These are phyloP conservation scores for Diarsia brunnea DNA, from an alignment of 2,888 invertebrate genomes.

Conservation along the genomic window DNA sequence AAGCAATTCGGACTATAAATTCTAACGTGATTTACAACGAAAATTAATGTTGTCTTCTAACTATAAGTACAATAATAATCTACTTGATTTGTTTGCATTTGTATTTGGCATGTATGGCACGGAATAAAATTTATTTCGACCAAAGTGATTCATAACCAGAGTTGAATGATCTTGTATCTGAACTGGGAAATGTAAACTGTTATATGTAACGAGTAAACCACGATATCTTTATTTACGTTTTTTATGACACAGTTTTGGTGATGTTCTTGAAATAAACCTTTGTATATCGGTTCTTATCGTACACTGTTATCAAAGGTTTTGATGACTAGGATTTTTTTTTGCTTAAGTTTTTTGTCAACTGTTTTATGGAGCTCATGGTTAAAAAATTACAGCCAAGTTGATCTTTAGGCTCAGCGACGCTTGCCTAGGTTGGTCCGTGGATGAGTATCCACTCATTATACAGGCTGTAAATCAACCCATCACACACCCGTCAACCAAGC, in stretches of 20 bases:
- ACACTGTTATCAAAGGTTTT: not conserved
- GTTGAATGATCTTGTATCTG: conserved; percentile 47
- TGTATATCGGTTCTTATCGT: conserved; percentile 10
- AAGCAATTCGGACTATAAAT: conserved; percentile 18
- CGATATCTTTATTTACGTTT: conserved; percentile 35
- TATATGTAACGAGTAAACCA: conserved; percentile 35
- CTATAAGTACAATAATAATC: conserved; percentile 32
- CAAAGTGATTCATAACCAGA: conserved; percentile 47
- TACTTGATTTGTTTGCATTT: conserved; percentile 38
- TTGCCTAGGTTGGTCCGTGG: too few relatives aligned
- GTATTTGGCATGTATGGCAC: conserved; percentile 52
- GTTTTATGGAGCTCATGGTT: not conserved
- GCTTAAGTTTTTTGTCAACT: not conserved
- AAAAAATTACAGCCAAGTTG: too few relatives aligned
- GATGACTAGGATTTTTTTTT: not conserved
- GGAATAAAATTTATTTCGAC: conserved; percentile 42
- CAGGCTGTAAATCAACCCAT: too few relatives aligned
- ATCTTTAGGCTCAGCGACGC: too few relatives aligned
- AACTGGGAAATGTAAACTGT: conserved; percentile 41
- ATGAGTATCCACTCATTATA: too few relatives aligned
- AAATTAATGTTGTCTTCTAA: conserved; percentile 20
- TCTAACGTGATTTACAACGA: conserved; percentile 24
- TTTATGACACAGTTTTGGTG: conserved; percentile 10
- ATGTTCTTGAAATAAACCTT: conserved; percentile 5
- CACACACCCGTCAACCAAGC: too few relatives aligned